These are phyloP conservation scores for Actinia tenebrosa DNA, from an alignment of 64 coral and sea anemone species.

Conservation along the genomic window DNA sequence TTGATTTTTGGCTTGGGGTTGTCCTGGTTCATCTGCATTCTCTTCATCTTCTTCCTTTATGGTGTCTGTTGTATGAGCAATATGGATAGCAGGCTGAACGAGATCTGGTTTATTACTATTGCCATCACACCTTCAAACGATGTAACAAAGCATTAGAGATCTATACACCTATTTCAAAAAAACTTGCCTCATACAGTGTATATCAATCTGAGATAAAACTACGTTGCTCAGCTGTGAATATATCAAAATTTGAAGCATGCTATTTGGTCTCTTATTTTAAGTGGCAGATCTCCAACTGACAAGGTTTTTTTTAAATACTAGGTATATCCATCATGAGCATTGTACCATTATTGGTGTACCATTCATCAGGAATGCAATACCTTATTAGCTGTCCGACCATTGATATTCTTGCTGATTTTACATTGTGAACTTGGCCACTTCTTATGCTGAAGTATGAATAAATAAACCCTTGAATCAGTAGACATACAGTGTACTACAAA, in stretches of 20 bases:
- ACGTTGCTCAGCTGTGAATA: no score
- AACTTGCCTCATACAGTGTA: no score
- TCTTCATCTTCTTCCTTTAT: neutral
- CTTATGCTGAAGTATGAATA: constrained; percentile 46
- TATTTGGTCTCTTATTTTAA: no score
- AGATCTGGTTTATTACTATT: neutral
- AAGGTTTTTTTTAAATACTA: no score
- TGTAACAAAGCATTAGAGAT: neutral
- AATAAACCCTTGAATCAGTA: no score
- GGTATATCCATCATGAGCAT: neutral
- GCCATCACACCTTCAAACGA: neutral
- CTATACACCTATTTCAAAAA: no score
- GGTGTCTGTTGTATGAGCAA: neutral
- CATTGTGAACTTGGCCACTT: constrained; percentile 92
- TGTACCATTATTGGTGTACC: neutral
- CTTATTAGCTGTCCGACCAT: constrained; percentile 78
- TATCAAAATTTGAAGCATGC: no score
- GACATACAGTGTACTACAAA: no score
- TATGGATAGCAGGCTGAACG: neutral
- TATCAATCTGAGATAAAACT: no score
- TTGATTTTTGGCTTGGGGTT: neutral
- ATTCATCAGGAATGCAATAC: neutral
- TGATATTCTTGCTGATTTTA: constrained; percentile 90
- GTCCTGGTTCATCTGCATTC: neutral
- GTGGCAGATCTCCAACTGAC: no score